phyloP scores from a whole-genome alignment of 2,113 vertebrate species.

The Chiloscyllium plagiosum region DNA sequence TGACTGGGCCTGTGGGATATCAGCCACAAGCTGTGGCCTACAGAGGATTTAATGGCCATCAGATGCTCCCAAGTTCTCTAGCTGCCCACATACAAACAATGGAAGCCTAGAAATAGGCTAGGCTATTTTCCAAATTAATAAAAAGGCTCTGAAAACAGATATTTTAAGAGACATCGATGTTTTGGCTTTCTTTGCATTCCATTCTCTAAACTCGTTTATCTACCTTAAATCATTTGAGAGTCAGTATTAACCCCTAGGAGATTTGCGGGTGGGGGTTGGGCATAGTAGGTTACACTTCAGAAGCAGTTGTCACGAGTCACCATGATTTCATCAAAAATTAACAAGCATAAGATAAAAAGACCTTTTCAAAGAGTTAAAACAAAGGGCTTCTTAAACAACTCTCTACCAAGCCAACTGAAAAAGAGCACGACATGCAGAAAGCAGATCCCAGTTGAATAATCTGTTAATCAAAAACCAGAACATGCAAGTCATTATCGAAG shows the following conservation, averaged over 20 bases:
- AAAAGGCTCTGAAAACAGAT: slow-evolving; percentile 25
- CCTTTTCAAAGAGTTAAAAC: slow-evolving; percentile 23
- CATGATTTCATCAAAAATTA: slow-evolving; percentile 57
- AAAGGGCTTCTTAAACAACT: slow-evolving; percentile 20
- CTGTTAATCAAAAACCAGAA: slow-evolving; percentile 33
- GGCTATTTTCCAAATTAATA: slow-evolving; percentile 29
- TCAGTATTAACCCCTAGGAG: slow-evolving; percentile 41
- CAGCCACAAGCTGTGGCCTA: slow-evolving; percentile 36
- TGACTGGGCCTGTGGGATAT: slow-evolving; percentile 37
- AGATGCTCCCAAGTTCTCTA: slow-evolving; percentile 39
- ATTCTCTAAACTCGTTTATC: slow-evolving; percentile 16
- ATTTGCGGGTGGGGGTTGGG: slow-evolving; percentile 33
- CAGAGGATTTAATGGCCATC: slow-evolving; percentile 33
- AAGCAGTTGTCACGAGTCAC: slow-evolving; percentile 43
- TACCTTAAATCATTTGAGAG: slow-evolving; percentile 40
- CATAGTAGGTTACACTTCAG: not conserved
- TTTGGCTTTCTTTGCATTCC: slow-evolving; percentile 25
- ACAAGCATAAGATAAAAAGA: slow-evolving; percentile 42
- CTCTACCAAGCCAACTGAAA: not conserved
- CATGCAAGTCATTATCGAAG: not conserved
- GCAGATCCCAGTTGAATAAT: slow-evolving; percentile 13
- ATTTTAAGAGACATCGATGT: slow-evolving; percentile 20
- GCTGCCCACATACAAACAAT: slow-evolving; percentile 28
- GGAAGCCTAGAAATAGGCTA: not conserved
- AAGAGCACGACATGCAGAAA: not conserved